phyloP scores from a whole-genome alignment of 2,797 vertebrate genomes.

The Champsocephalus esox region DNA sequence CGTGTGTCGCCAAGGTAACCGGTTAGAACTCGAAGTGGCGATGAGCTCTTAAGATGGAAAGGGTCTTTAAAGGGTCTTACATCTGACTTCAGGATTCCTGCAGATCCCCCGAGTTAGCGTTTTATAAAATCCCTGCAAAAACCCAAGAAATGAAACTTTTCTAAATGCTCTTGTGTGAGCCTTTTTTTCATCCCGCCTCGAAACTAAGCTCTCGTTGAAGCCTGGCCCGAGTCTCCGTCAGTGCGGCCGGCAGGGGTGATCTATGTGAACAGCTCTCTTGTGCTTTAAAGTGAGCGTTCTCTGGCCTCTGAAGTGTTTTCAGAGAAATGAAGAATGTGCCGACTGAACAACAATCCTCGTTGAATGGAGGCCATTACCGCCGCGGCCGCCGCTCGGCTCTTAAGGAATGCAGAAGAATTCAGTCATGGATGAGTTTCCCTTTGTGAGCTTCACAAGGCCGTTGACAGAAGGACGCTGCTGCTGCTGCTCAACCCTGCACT shows the following conservation, averaged over 20 bases:
- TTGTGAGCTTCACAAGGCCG: constrained; percentile 48
- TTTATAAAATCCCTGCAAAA: neutral
- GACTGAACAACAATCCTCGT: constrained; percentile 37
- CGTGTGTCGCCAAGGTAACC: no score
- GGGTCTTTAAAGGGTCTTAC: no score
- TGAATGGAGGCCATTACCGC: constrained; percentile 43
- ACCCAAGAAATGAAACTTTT: neutral
- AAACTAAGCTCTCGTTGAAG: constrained; percentile 1
- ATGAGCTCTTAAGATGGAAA: no score
- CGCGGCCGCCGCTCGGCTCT: constrained; percentile 56
- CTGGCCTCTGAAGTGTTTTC: constrained; percentile 44
- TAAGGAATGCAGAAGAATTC: constrained; percentile 70
- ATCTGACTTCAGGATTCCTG: no score
- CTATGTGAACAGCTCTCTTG: constrained; percentile 44
- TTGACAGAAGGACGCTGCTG: constrained; percentile 50
- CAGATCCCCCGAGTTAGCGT: no score
- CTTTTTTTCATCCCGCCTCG: constrained; percentile 1
- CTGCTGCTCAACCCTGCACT: constrained; percentile 56
- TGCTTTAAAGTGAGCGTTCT: constrained; percentile 54
- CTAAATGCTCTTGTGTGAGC: neutral
- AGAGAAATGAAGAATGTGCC: constrained; percentile 46
- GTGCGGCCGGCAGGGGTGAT: constrained; percentile 18
- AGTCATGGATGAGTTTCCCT: constrained; percentile 67
- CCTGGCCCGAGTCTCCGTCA: constrained; percentile 10
- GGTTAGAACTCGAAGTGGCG: no score